Percentiles rank a stretch among this genome's conserved stretches.
These are phyloP conservation scores for Ascidia mentula DNA, from an alignment of 23 tunicate species.

Conservation along the genomic window DNA sequence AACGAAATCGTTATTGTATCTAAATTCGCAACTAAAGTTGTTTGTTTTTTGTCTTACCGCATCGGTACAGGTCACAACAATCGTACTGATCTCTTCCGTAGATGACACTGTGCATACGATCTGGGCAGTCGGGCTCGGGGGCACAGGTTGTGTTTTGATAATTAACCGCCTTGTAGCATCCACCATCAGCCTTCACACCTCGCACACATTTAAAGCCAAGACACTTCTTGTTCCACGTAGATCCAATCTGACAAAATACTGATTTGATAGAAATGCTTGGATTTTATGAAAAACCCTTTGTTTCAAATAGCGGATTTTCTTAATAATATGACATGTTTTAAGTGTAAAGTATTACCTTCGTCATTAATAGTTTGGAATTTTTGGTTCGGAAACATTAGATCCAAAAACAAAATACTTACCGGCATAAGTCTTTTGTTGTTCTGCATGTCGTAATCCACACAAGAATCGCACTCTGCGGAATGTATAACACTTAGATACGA, in stretches of 20 bases:
- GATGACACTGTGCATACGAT: slow-evolving; percentile 27
- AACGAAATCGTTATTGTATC: neutral
- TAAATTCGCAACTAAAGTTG: too few relatives aligned
- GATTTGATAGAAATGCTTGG: too few relatives aligned
- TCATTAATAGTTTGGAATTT: too few relatives aligned
- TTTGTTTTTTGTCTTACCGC: slow-evolving; percentile 29
- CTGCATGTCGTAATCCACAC: slow-evolving; percentile 35
- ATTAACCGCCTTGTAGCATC: slow-evolving; percentile 31
- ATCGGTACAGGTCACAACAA: slow-evolving; percentile 40
- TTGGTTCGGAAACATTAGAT: neutral
- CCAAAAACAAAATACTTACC: slow-evolving; percentile 19
- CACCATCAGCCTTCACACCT: slow-evolving; percentile 19
- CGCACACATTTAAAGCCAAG: slow-evolving; percentile 34
- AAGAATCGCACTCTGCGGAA: slow-evolving; percentile 50
- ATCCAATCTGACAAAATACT: slow-evolving; percentile 45
- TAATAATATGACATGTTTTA: too few relatives aligned
- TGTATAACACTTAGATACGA: neutral
- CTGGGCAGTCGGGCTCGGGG: slow-evolving; percentile 29
- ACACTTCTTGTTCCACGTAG: slow-evolving; percentile 51
- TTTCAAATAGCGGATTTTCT: too few relatives aligned
- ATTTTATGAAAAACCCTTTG: too few relatives aligned
- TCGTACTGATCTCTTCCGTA: slow-evolving; percentile 38
- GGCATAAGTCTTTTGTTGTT: slow-evolving; percentile 29
- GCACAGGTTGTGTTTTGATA: slow-evolving; percentile 40
- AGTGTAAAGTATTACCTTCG: too few relatives aligned